A percentile compares a stretch with the other conserved stretches of the same genome.
Conservation (phyloP, 2,888 invertebrate species). For the Meiosimyza platycephala region DNA sequence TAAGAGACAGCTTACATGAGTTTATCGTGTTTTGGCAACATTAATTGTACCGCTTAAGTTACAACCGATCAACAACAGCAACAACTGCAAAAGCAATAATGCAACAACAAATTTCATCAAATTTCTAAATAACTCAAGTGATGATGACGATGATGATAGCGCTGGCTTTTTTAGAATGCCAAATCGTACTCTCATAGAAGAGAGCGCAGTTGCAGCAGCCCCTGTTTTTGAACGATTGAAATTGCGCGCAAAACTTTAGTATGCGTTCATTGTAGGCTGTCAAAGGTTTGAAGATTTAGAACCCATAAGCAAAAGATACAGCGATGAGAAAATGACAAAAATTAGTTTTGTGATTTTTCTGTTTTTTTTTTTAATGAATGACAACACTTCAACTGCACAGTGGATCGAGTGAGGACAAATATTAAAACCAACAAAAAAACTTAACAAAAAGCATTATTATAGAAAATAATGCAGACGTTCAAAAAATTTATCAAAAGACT, state of each 20-base stretch:
- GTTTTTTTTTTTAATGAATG: no score
- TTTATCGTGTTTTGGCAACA: constrained; percentile 52
- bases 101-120: constrained; percentile 12
- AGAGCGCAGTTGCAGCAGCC: no score
- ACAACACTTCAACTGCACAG: no score
- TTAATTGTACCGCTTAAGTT: constrained; percentile 46
- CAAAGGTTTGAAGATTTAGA: constrained; percentile 49
- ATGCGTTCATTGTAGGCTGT: constrained; percentile 44
- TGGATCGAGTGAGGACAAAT: no score
- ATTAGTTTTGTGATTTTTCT: neutral
- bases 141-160: constrained; percentile 53
- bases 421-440: no score
- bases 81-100: constrained; percentile 38
- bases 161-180: no score
- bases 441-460: no score
- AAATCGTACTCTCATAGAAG: no score
- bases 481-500: no score
- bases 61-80: constrained; percentile 28
- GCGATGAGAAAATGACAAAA: constrained; percentile 21
- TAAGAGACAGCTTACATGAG: constrained; percentile 48
- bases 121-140: constrained; percentile 22
- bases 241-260: constrained; percentile 37
- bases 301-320: constrained; percentile 41
- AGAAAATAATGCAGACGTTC: no score
- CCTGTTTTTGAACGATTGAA: neutral